These are phyloP conservation scores for Acanthosepion pharaonis DNA, from an alignment of 2,888 invertebrate species.

Conservation along the genomic window DNA sequence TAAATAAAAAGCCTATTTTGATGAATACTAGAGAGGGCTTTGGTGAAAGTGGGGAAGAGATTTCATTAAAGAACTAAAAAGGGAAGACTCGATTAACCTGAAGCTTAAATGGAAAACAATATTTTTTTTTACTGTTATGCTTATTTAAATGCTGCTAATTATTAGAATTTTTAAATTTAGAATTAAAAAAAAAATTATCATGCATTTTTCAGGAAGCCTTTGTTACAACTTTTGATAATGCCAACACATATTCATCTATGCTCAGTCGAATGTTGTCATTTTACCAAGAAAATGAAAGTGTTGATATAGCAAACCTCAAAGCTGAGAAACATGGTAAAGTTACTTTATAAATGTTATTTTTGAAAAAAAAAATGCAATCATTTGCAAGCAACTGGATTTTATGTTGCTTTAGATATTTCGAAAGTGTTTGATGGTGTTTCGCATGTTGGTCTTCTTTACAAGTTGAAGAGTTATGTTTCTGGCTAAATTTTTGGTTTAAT, in stretches of 20 bases:
- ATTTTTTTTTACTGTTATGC: neutral
- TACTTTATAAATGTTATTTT: neutral
- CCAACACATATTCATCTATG: conserved; percentile 80
- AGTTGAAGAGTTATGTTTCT: too few relatives aligned
- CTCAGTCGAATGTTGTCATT: conserved; percentile 81
- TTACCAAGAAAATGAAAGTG: conserved; percentile 81
- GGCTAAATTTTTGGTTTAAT: too few relatives aligned
- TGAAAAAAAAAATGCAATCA: too few relatives aligned
- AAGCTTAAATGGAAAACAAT: neutral
- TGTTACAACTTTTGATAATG: conserved; percentile 78
- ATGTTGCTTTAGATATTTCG: too few relatives aligned
- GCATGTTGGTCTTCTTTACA: too few relatives aligned
- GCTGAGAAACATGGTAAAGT: neutral
- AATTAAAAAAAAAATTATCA: neutral
- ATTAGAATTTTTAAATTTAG: neutral
- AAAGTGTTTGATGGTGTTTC: too few relatives aligned
- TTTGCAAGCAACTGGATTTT: too few relatives aligned
- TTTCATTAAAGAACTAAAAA: neutral
- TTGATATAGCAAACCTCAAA: neutral
- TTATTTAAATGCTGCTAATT: neutral
- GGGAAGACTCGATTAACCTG: neutral
- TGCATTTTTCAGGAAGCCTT: conserved; percentile 63
- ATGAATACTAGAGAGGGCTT: neutral
- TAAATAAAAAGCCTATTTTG: too few relatives aligned
- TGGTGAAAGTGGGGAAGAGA: neutral